Evolutionary conservation across 2,113 vertebrate species (phyloP), one percentile per base, ranked within the genome.

Genomic region (Cynoglossus semilaevis): DNA sequence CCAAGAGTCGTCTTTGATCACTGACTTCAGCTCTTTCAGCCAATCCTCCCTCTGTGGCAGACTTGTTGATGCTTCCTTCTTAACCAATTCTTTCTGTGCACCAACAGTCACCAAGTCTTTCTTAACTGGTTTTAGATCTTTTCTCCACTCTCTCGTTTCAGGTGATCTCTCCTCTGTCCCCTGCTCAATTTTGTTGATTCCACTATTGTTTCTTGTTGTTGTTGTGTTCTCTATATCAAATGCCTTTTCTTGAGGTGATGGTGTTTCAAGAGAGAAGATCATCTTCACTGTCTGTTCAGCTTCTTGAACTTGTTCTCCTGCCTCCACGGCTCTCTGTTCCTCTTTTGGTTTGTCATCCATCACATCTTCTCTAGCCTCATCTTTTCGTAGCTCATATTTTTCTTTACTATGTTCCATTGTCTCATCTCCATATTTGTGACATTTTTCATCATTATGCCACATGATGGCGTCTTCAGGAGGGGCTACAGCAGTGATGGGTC

Each of bases 21-120:
- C 79, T 0, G 82, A 83, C 74, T 85, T 88, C 22, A 87, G 68
- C 65, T 88, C 85, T 7, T 72, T 85, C 0, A 86, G 74, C 85
- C 82, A 86, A 41, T 79, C 77, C 1, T 68, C 72, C 56, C 66
- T 76, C 42, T 8, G 45, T 0, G 11, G 50, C 1, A 57, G 54
- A 15, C n/a, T 53, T 4, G 63, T n/a, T 0, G 10, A 1, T 2
- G n/a, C 1, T 7, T 79, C 71, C 13, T 61, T 67, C 3, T 43
- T 60, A 3, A 0, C 1, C 56, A 18, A 12, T 17, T 82, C 74
- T 18, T 51, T 70, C 15, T 13, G 50, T 8, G 17, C 63, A n/a
- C n/a, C 35, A 15, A 79, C 64, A 0, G 0, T 18, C 17, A 66
- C 73, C 54, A 43, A 43, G 1, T 84, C 68, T 19, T 79, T 85